Base-by-base conservation (phyloP, 2,888 invertebrate species). In the Pristionchus entomophagus region DNA sequence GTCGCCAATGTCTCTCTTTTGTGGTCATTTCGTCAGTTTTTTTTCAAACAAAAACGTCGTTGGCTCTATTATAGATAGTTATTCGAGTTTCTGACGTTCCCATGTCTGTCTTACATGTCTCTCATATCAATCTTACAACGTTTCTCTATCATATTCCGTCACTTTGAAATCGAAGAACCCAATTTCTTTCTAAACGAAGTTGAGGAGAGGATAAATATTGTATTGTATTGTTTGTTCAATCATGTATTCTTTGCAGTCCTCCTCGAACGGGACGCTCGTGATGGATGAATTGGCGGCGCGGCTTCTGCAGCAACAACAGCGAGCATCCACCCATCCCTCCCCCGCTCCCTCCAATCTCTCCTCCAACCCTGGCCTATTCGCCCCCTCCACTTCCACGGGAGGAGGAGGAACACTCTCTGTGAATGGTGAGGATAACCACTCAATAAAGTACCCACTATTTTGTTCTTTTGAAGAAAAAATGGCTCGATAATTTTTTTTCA, bases 301-400 rank as follows among this genome's bases (percentile, higher is more conserved):
- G n/a, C 73, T 73, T n/a, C n/a, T n/a, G n/a, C n/a, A n/a, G n/a
- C 22, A 86, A 51, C 62, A 17, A 26, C 32, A 26, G 59, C 26
- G n/a, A n/a, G 3, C 85, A 77, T 83, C 87, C 45, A 29, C 82
- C n/a, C 19, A 62, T 17, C 62, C 81, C 2, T 32, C 26, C 38
- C 51, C 83, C 78, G 84, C 88, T n/a, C 65, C 85, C 73, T 80
- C 86, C 45, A 38, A 53, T n/a, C 14, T 62, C 29, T 62, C 81
- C 14, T 35, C 45, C 56, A 45, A 80, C 29, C 84, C 59, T 51
- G 85, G 85, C 82, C 86, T n/a, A 77, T 86, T 88, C 45, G 78
- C 84, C 49, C 59, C 87, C 17, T 80, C 83, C 22, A 86, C 86
- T 45, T 22, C 65, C 38, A 86, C 59, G 29, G 86, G 17, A n/a